Percentiles rank a stretch among this genome's conserved stretches.
These are phyloP conservation scores for Tachyglossus aculeatus DNA, from an alignment of 2,797 vertebrate genomes.

Conservation along the genomic window DNA sequence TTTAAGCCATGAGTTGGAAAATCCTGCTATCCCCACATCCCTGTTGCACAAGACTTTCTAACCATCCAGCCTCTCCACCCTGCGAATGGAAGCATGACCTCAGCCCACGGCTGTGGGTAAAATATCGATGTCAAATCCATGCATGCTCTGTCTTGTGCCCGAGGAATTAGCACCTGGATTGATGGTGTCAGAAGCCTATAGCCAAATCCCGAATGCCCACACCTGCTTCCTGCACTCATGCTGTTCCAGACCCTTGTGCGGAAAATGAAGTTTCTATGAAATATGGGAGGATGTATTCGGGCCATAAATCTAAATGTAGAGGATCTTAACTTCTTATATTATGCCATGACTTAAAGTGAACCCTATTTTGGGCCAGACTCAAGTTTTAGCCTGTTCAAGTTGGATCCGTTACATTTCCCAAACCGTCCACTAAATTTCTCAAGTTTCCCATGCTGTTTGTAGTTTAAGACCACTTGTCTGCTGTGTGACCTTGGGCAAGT, in stretches of 20 bases:
- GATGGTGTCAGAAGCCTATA: constrained; percentile 34
- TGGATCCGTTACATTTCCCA: too few relatives aligned
- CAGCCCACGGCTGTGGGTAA: constrained; percentile 25
- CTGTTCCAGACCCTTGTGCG: constrained; percentile 38
- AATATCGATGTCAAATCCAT: constrained; percentile 39
- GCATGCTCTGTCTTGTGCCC: constrained; percentile 19
- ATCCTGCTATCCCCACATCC: constrained; percentile 48
- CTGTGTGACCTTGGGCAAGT: too few relatives aligned
- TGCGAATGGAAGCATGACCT: constrained; percentile 8
- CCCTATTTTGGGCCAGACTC: background rate
- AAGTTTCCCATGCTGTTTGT: too few relatives aligned
- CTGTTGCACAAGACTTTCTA: constrained; percentile 45
- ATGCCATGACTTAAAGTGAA: background rate
- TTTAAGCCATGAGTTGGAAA: constrained; percentile 38
- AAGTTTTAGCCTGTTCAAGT: too few relatives aligned
- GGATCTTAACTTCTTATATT: constrained; percentile 14
- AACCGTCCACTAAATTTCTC: too few relatives aligned
- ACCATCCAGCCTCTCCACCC: constrained; percentile 27
- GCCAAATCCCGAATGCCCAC: constrained; percentile 30
- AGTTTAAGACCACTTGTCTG: too few relatives aligned
- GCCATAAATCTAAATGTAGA: constrained; percentile 22
- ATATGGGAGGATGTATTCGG: constrained; percentile 17
- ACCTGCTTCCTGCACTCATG: constrained; percentile 56
- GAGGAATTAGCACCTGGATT: constrained; percentile 44
- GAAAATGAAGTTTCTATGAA: constrained; percentile 42